phyloP scores from a whole-genome alignment of 2,113 vertebrate species.

The Seriola dumerili region DNA sequence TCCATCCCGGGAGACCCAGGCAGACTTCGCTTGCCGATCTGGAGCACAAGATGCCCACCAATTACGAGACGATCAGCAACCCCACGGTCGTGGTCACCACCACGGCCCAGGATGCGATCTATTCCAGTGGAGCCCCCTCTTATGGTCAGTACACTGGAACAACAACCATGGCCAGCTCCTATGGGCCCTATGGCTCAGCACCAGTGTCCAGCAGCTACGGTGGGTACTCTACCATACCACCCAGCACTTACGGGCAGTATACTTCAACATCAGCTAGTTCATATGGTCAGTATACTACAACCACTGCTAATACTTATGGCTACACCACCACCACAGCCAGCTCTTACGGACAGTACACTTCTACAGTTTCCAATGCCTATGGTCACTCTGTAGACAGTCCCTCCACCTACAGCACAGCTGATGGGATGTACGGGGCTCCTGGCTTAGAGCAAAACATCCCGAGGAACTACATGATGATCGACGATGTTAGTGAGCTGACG shows the following conservation, averaged over 20 bases:
- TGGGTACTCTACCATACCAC: conserved; percentile 80
- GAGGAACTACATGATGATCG: conserved; percentile 98
- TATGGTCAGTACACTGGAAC: conserved; percentile 82
- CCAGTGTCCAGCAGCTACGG: conserved; percentile 82
- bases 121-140: conserved; percentile 78
- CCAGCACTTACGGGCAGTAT: conserved; percentile 84
- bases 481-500: conserved; percentile 96
- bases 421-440: conserved; percentile 91
- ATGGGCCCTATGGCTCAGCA: conserved; percentile 81
- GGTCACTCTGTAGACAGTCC: conserved; percentile 89
- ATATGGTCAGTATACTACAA: conserved; percentile 89
- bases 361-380: conserved; percentile 85
- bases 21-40: conserved; percentile 95
- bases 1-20: conserved; percentile 90
- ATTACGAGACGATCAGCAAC: conserved; percentile 93
- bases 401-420: conserved; percentile 87
- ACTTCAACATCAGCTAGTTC: conserved; percentile 76
- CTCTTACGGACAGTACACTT: conserved; percentile 84
- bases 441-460: conserved; percentile 95
- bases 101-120: conserved; percentile 84
- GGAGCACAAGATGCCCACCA: conserved; percentile 96
- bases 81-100: conserved; percentile 88
- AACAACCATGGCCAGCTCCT: conserved; percentile 81
- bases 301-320: conserved; percentile 82
- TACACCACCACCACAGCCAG: conserved; percentile 85